A percentile compares a stretch with the other conserved stretches of the same genome.
Evolutionary conservation across 2,888 invertebrate genomes (phyloP).

Genomic region (Heteromyza rotundicornis): DNA sequence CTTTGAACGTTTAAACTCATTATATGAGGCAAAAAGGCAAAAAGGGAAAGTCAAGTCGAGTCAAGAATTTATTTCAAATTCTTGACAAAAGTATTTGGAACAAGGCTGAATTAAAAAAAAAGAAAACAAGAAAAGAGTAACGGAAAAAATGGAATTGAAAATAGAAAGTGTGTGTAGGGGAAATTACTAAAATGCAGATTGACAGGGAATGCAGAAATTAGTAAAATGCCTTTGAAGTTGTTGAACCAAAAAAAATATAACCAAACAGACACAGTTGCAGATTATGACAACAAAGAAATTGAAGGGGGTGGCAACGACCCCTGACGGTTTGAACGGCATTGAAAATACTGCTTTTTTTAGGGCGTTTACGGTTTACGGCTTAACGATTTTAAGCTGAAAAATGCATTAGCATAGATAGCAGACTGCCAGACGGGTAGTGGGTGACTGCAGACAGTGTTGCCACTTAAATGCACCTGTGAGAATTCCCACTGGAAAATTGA

Average conservation of each 20-base stretch:
- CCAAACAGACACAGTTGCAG: neutral
- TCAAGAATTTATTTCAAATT: neutral
- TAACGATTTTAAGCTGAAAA: constrained; percentile 51
- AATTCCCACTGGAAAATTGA: constrained; percentile 44
- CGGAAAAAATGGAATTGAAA: neutral
- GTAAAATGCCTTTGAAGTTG: neutral
- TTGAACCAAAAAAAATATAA: no score
- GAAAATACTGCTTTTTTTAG: constrained; percentile 46
- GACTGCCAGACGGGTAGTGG: neutral
- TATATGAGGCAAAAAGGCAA: neutral
- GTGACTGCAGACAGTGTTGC: constrained; percentile 30
- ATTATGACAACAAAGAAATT: neutral
- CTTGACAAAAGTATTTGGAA: constrained; percentile 40
- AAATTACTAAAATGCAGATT: no score
- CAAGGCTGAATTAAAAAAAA: constrained; percentile 40
- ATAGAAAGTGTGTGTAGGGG: neutral
- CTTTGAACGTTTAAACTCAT: constrained; percentile 41
- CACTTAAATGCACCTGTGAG: constrained; percentile 55
- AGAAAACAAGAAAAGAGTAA: constrained; percentile 10
- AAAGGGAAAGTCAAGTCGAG: constrained; percentile 1
- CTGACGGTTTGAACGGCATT: constrained; percentile 30
- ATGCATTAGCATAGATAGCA: constrained; percentile 47
- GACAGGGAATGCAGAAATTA: neutral
- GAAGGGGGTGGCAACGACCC: neutral
- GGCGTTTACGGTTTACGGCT: constrained; percentile 52